Percentiles rank a stretch among this genome's conserved stretches.
Evolutionary conservation across 2,797 vertebrate species (phyloP).

Genomic region (Taeniopygia guttata): DNA sequence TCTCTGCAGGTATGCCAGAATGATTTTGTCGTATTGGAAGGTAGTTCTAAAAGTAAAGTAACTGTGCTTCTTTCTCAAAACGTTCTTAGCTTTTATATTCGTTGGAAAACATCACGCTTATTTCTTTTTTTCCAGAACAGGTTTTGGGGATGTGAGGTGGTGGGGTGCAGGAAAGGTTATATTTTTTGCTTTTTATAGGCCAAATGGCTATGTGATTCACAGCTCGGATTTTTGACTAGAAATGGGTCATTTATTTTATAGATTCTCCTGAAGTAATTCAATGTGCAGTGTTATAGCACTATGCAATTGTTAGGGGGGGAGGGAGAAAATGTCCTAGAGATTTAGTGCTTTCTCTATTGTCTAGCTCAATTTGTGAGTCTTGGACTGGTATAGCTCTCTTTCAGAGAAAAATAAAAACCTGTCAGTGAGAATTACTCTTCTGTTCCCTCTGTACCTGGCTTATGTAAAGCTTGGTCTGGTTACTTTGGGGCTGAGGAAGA

Average conservation of each 20-base stretch:
- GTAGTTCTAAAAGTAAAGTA: background rate
- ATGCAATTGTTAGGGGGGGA: background rate
- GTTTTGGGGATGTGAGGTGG: background rate
- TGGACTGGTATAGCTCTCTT: background rate
- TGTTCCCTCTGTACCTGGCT: background rate
- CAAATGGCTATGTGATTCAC: background rate
- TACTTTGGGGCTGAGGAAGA: background rate
- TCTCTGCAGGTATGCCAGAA: background rate
- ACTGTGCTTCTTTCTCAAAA: background rate
- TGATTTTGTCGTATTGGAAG: background rate
- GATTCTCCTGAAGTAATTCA: constrained; percentile 2
- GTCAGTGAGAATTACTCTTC: background rate
- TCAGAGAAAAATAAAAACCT: background rate
- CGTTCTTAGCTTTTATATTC: background rate
- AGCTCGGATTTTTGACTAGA: constrained; percentile 29
- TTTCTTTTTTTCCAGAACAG: background rate
- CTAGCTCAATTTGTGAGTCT: background rate
- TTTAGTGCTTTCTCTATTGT: background rate
- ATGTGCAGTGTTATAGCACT: background rate
- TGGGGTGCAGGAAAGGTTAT: rapidly evolving
- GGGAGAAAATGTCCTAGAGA: background rate
- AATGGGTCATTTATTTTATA: constrained; percentile 27
- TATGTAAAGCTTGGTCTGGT: background rate
- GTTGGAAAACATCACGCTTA: background rate
- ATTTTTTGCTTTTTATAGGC: background rate